Base-by-base conservation (phyloP, 2,888 invertebrate genomes). In the Suillia variegata region DNA sequence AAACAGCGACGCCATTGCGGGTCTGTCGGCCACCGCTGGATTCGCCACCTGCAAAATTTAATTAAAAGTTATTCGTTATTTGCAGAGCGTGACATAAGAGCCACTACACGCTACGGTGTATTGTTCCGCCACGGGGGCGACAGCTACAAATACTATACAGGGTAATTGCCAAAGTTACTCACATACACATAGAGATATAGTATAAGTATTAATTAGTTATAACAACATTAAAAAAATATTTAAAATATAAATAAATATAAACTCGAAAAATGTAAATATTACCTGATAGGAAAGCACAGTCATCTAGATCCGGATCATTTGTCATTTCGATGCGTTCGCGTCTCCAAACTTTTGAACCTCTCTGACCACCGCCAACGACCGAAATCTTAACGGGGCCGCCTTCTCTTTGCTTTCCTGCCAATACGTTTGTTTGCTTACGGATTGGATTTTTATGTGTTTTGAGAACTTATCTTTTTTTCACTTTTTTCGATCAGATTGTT, bases 261-360 rank as follows among this genome's bases (percentile, higher is more conserved):
- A 38, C 13, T 38, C n/a, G n/a, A 31, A 31, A 12, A 12, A 38
- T 8, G 4, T 13, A n/a, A 38, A 38, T 8, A 26, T 67, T 78
- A 92, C 93, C 94, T 85, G 94, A 94, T 82, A 94, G 85, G 85
- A 94, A 94, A 65, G 94, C 94, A 76, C 94, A 93, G 85, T 94
- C 94, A 81, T 94, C 94, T 79, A 94, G 88, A 85, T 94, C 94
- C 82, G 92, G 93, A 80, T 94, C 94, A 74, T 79, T 80, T 83
- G 92, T 93, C 93, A 94, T 91, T 76, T 87, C 87, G 68, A 87
- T 86, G 85, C 89, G 78, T 77, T 81, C 82, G 67, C 80, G 80
- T 70, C 81, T 79, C 81, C 81, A 81, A 79, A 81, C 75, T 74
- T 78, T 80, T 49, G 81, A 76, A 67, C 81, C 81, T 71, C 77